Evolutionary conservation across 2,888 invertebrate genomes (phyloP).

Genomic region (Resseliella maxima): DNA sequence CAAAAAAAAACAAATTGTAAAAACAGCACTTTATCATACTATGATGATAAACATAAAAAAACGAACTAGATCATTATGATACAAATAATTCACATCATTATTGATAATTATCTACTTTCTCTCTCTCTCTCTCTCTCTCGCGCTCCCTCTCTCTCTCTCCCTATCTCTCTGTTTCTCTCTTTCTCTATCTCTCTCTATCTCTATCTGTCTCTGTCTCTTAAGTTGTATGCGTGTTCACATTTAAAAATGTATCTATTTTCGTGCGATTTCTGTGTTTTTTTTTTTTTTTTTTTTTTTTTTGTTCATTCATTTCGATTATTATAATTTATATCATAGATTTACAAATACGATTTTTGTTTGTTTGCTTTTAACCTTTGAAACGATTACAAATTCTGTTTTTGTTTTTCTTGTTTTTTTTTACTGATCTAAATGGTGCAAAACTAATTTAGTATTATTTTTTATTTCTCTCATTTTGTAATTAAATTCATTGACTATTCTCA

Average conservation of each 20-base stretch:
- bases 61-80: too few species aligned
- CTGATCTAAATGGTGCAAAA: not conserved
- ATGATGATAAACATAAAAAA: too few species aligned
- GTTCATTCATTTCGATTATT: not conserved
- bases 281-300: not conserved
- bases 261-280: not conserved
- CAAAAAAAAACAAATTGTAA: too few species aligned
- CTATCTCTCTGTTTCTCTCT: too few species aligned
- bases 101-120: too few species aligned
- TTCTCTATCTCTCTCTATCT: too few species aligned
- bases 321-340: not conserved
- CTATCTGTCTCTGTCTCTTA: not conserved
- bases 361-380: not conserved
- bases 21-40: too few species aligned
- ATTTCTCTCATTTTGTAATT: not conserved
- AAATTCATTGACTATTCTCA: constrained; percentile 9
- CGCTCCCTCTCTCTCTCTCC: too few species aligned
- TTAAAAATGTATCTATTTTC: constrained; percentile 16
- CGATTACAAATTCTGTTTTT: constrained; percentile 13
- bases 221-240: not conserved
- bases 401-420: not conserved
- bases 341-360: not conserved
- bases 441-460: not conserved
- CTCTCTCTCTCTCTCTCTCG: too few species aligned
- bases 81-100: too few species aligned